Conservation (phyloP, 2,888 invertebrate species). For the Eristalis tenax region DNA sequence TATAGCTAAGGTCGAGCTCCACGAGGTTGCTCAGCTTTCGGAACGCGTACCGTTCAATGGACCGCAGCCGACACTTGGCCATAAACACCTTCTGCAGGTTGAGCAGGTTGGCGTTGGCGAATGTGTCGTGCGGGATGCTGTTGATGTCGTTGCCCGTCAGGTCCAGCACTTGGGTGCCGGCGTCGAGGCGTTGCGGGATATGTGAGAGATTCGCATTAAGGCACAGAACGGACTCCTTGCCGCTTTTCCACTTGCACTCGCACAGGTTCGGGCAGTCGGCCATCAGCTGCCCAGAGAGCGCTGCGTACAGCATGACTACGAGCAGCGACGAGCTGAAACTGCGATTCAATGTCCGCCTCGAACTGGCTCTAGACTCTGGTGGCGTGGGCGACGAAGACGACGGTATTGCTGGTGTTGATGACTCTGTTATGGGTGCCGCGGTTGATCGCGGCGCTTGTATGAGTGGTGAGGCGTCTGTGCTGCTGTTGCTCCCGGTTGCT, state of each 20-base stretch:
- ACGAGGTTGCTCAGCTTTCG: slow-evolving; percentile 90
- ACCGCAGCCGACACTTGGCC: slow-evolving; percentile 86
- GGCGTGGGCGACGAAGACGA: slow-evolving; percentile 31
- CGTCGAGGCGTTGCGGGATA: slow-evolving; percentile 88
- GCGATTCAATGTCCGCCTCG: slow-evolving; percentile 48
- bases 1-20: slow-evolving; percentile 90
- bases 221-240: slow-evolving; percentile 92
- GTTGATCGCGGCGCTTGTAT: background rate
- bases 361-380: slow-evolving; percentile 27
- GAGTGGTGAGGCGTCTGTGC: slow-evolving; percentile 19
- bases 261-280: slow-evolving; percentile 89
- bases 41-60: slow-evolving; percentile 88
- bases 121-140: slow-evolving; percentile 87
- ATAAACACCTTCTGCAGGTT: slow-evolving; percentile 91
- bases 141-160: slow-evolving; percentile 88
- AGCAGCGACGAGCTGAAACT: slow-evolving; percentile 62
- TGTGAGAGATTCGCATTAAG: slow-evolving; percentile 88
- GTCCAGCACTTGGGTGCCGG: slow-evolving; percentile 90
- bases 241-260: slow-evolving; percentile 94
- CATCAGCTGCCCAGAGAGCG: slow-evolving; percentile 76
- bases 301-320: slow-evolving; percentile 71
- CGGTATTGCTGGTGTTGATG: slow-evolving; percentile 31
- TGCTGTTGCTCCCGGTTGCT: slow-evolving; percentile 41
- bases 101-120: slow-evolving; percentile 87
- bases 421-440: slow-evolving; percentile 31